Evolutionary conservation across 2,113 vertebrate species (phyloP).

Genomic region (Pteronura brasiliensis): DNA sequence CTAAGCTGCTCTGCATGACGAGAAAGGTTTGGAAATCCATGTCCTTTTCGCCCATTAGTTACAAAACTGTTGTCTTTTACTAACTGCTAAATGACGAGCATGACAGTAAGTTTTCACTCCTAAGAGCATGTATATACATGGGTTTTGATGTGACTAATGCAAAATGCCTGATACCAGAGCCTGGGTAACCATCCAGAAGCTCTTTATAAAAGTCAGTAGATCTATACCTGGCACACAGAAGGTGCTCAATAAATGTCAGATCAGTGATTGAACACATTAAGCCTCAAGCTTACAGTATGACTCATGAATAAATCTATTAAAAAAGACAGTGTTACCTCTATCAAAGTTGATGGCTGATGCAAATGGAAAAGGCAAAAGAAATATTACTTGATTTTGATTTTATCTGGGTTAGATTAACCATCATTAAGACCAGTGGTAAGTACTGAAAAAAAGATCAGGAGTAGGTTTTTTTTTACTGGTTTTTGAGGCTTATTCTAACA

Average conservation of each 20-base stretch:
- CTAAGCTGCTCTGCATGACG: not conserved
- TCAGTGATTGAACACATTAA: not conserved
- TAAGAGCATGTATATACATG: not conserved
- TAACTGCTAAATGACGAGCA: not conserved
- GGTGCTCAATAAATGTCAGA: not conserved
- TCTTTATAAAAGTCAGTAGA: not conserved
- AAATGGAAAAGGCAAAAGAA: constrained; percentile 17
- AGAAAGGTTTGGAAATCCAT: not conserved
- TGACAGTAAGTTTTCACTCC: not conserved
- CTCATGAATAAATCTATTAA: constrained; percentile 7
- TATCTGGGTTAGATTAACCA: not conserved
- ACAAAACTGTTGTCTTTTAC: not conserved
- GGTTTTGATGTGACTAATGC: not conserved
- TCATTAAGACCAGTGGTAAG: not conserved
- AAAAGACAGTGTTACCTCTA: not conserved
- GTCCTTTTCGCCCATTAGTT: not conserved
- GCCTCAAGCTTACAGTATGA: not conserved
- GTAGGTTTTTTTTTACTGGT: not conserved
- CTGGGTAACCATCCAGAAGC: not conserved
- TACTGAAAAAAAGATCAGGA: not conserved
- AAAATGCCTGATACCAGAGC: not conserved
- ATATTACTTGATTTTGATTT: not conserved
- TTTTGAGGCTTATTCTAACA: not conserved
- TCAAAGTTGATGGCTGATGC: not conserved
- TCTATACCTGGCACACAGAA: not conserved